These are phyloP conservation scores for Chelonia mydas DNA, from an alignment of 2,797 vertebrate species.

Conservation along the genomic window DNA sequence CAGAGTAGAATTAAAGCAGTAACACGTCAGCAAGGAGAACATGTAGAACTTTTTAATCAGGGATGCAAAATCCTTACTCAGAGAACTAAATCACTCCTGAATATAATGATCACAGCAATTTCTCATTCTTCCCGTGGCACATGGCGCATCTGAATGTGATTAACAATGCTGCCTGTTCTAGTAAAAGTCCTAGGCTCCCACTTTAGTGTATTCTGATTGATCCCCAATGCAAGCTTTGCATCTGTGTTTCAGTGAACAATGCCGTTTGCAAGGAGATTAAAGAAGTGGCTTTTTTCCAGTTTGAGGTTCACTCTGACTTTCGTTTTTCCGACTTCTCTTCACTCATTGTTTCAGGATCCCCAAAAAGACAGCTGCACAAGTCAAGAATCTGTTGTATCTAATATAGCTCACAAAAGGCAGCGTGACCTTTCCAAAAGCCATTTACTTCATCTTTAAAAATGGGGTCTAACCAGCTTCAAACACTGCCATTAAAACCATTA, in stretches of 20 bases:
- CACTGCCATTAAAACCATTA: neutral
- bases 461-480: neutral
- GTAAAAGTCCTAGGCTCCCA: neutral
- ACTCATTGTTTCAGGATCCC: neutral
- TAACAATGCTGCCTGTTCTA: neutral
- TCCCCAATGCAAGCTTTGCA: neutral
- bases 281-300: neutral
- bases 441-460: neutral
- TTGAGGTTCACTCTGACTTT: neutral
- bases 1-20: neutral
- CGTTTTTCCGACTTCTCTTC: neutral
- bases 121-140: neutral
- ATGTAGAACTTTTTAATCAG: neutral
- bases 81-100: neutral
- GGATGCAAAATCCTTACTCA: neutral
- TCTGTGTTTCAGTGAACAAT: neutral
- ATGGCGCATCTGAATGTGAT: neutral
- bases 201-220: neutral
- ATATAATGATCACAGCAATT: neutral
- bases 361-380: neutral
- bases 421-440: neutral
- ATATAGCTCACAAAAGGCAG: accelerated
- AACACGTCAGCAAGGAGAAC: neutral
- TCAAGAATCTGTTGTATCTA: neutral
- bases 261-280: neutral